Base-by-base conservation (phyloP, 1,140 invertebrate genomes). In the Heliconius hermathena region DNA sequence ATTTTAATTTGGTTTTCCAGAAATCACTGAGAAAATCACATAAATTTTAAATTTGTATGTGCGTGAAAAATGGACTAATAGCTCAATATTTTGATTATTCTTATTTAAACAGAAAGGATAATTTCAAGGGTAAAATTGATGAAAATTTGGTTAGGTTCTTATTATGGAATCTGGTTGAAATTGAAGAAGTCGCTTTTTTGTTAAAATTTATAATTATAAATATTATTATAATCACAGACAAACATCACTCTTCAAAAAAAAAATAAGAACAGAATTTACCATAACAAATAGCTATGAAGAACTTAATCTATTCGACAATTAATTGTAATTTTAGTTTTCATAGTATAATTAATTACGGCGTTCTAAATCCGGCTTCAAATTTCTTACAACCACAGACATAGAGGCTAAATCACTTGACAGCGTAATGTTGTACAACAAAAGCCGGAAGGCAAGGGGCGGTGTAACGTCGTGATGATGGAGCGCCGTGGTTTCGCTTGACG, bases 391-490 rank as follows among this genome's bases (percentile, higher is more conserved):
- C 26, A 1, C 60, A 66, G 22, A 66, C 11, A 76, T 49, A 49
- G 22, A 76, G 38, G 66, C 74, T 70, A 76, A 33, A 70, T 76
- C 38, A 76, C 60, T 76, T 76, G 74, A 76, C 74, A 76, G 57
- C 46, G 8, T 76, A 71, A 76, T 76, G 60, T 6, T 36, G 22
- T 70, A 70, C 74, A 76, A 76, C 74, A 76, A 71, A 71, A 76
- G 81, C 83, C 83, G 83, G 83, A 84, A 82, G 81, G 81, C 81
- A 81, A 36, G 71, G 76, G 78, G 83, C 83, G 81, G 66, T 73
- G 36, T 33, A 36, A 36, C 78, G 46, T 52, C 71, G 77, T 79
- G 77, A 77, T 77, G 73, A 72, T 74, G 41, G 72, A 78, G 74
- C 74, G 82, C 72, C 70, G 79, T 71, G 81, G 80, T 73, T 77